These are phyloP conservation scores for Mormyrus proboscirostris DNA, from an alignment of 2,797 vertebrate species.

Conservation along the genomic window DNA sequence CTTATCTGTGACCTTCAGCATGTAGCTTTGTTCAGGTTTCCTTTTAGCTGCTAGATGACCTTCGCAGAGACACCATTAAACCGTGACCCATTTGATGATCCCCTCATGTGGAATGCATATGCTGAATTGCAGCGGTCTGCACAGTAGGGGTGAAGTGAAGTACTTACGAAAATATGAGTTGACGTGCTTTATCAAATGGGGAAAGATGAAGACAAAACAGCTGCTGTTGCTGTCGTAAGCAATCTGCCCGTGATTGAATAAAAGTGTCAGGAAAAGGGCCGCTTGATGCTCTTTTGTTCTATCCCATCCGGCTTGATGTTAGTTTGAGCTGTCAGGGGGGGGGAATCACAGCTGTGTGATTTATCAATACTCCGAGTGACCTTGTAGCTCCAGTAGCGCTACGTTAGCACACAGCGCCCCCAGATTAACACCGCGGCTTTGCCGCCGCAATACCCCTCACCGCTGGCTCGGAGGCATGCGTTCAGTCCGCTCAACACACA, in stretches of 20 bases:
- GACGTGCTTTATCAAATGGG: slow-evolving; percentile 99
- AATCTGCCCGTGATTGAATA: slow-evolving; percentile 99
- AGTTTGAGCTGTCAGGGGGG: slow-evolving; percentile 99
- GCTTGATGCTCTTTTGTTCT: slow-evolving; percentile 99
- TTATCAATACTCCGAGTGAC: slow-evolving; percentile 99
- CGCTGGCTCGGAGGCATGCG: not conserved
- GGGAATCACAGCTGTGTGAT: slow-evolving; percentile 99
- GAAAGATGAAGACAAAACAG: slow-evolving; percentile 99
- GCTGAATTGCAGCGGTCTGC: slow-evolving; percentile 79
- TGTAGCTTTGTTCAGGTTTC: slow-evolving; percentile 75
- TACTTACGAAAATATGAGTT: slow-evolving; percentile 99
- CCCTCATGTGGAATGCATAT: slow-evolving; percentile 90
- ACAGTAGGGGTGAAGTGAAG: slow-evolving; percentile 94
- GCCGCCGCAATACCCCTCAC: slow-evolving; percentile 14
- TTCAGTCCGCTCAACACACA: not conserved
- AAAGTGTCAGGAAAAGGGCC: slow-evolving; percentile 99
- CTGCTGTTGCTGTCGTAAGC: slow-evolving; percentile 99
- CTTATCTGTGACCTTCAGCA: slow-evolving; percentile 97
- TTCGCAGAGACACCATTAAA: slow-evolving; percentile 91
- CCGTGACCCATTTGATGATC: slow-evolving; percentile 94
- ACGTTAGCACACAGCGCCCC: slow-evolving; percentile 68
- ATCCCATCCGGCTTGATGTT: slow-evolving; percentile 99
- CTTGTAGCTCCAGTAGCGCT: slow-evolving; percentile 71
- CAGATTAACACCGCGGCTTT: slow-evolving; percentile 44
- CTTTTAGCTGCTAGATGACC: slow-evolving; percentile 83